Evolutionary conservation across 2,888 invertebrate genomes (phyloP).

Genomic region (Chromoteleia sp.): DNA sequence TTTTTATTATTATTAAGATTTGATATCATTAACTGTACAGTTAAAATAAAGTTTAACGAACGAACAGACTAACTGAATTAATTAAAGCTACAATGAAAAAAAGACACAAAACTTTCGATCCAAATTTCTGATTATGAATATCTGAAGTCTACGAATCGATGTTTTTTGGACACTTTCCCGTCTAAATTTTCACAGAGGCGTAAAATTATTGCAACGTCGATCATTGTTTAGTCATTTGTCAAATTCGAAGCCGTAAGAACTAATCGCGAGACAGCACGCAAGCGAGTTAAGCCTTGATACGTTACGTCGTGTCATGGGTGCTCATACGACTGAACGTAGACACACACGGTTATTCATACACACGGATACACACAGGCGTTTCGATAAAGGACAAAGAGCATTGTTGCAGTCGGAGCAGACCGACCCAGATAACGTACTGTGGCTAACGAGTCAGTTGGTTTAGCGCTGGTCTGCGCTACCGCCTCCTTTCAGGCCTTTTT

Average conservation of each 20-base stretch:
- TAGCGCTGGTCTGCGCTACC: slow-evolving; percentile 35
- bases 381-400: slow-evolving; percentile 61
- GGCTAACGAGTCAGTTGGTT: slow-evolving; percentile 57
- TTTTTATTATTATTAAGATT: too few species aligned
- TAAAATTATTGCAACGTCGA: slow-evolving; percentile 20
- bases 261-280: slow-evolving; percentile 44
- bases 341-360: slow-evolving; percentile 32
- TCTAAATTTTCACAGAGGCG: not conserved
- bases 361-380: slow-evolving; percentile 12
- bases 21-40: too few species aligned
- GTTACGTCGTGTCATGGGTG: slow-evolving; percentile 34
- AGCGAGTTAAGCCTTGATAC: slow-evolving; percentile 42
- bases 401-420: slow-evolving; percentile 58
- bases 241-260: slow-evolving; percentile 53
- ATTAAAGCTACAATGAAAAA: too few species aligned
- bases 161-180: not conserved
- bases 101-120: too few species aligned
- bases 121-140: too few species aligned
- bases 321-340: slow-evolving; percentile 34
- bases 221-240: slow-evolving; percentile 58
- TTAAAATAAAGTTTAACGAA: too few species aligned
- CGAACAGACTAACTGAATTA: too few species aligned
- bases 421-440: slow-evolving; percentile 62
- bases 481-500: slow-evolving; percentile 56
- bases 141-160: too few species aligned